Conservation (phyloP, 2,888 invertebrate species). For the Nowickia ferox region DNA sequence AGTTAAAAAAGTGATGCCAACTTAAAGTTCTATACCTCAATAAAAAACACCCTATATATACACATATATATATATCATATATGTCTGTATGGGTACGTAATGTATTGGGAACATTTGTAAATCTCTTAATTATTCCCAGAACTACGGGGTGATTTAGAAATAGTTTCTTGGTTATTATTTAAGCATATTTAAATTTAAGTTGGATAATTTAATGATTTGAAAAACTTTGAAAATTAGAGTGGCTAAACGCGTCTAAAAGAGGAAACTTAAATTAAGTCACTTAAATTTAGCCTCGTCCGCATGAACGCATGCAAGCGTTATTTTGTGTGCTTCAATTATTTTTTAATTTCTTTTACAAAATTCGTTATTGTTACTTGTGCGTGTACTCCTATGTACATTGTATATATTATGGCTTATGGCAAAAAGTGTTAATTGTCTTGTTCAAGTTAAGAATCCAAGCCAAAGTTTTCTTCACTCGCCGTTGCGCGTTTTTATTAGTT, state of each 20-base stretch:
- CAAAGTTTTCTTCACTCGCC: neutral
- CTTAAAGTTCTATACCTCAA: too few species aligned
- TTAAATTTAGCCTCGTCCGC: slow-evolving; percentile 50
- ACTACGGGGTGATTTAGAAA: neutral
- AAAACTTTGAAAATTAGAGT: slow-evolving; percentile 15
- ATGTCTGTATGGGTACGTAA: too few species aligned
- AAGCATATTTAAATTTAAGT: neutral
- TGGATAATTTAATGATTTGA: neutral
- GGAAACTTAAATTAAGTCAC: slow-evolving; percentile 29
- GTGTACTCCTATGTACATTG: too few species aligned
- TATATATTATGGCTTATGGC: neutral
- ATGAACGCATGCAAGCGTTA: neutral
- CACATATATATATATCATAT: too few species aligned
- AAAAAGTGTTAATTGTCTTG: slow-evolving; percentile 2
- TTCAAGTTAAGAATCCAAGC: neutral
- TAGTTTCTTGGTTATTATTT: neutral
- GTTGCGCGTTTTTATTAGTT: slow-evolving; percentile 25
- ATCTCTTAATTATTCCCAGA: neutral
- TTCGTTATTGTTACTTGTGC: neutral
- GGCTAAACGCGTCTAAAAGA: neutral
- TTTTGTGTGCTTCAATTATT: slow-evolving; percentile 1
- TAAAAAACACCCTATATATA: too few species aligned
- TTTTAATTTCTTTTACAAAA: neutral
- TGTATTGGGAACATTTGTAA: too few species aligned
- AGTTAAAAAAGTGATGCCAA: too few species aligned